Conservation (phyloP, 37 sponge, comb jelly and placozoan genomes). For the Cladorhizidae sp. region DNA sequence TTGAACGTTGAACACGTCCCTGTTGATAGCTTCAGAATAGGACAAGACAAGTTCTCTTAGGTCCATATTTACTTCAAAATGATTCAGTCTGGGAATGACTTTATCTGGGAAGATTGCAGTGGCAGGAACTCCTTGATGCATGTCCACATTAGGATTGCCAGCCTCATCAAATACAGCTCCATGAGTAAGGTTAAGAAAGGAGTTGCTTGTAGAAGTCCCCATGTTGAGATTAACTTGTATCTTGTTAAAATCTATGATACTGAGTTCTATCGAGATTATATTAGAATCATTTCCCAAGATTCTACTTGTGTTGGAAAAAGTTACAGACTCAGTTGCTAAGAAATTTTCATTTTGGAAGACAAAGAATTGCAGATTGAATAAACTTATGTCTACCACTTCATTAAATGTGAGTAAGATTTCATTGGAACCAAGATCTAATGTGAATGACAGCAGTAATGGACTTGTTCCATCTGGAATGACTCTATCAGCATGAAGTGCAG, state of each 20-base stretch:
- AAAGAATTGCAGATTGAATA: constrained; percentile 36
- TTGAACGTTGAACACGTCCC: constrained; percentile 34
- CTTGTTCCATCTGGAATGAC: constrained; percentile 69
- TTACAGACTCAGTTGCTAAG: constrained; percentile 21
- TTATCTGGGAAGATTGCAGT: constrained; percentile 37
- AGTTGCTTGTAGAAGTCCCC: constrained; percentile 34
- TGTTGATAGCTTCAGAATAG: constrained; percentile 80
- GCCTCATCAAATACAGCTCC: constrained; percentile 61
- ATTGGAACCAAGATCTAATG: constrained; percentile 52
- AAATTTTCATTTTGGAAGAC: constrained; percentile 55
- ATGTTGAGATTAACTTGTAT: constrained; percentile 32
- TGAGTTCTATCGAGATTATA: constrained; percentile 35
- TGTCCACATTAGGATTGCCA: constrained; percentile 59
- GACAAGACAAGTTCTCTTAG: constrained; percentile 50
- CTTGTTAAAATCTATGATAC: constrained; percentile 56
- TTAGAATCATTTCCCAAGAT: background rate
- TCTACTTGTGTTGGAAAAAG: constrained; percentile 24
- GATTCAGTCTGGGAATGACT: constrained; percentile 24
- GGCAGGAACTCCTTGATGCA: constrained; percentile 47
- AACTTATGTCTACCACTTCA: constrained; percentile 70
- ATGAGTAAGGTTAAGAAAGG: constrained; percentile 51
- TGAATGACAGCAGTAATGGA: constrained; percentile 58
- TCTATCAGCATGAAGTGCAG: constrained; percentile 33
- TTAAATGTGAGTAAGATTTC: constrained; percentile 61
- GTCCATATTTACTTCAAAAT: constrained; percentile 61